Conservation (phyloP, 2,888 invertebrate genomes). For the Idaea dimidiata region DNA sequence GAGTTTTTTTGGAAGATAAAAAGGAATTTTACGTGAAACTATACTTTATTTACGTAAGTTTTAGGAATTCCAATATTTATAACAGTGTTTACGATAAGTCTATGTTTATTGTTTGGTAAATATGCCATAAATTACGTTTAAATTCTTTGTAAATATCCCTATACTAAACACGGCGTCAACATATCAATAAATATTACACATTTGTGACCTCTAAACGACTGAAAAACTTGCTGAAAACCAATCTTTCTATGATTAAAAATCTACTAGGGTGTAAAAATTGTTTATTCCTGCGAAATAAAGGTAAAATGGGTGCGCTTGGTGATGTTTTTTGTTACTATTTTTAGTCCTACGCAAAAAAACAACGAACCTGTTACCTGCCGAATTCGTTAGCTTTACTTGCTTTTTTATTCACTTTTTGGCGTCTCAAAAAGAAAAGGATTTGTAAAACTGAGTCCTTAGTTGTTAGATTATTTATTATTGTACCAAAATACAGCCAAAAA, state of each 20-base stretch:
- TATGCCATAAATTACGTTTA: neutral
- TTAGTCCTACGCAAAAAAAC: neutral
- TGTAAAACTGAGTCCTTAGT: neutral
- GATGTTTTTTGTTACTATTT: neutral
- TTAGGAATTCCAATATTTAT: neutral
- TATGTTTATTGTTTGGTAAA: neutral
- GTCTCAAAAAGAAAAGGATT: neutral
- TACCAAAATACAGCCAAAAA: too few species aligned
- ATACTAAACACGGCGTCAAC: neutral
- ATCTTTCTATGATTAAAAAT: neutral
- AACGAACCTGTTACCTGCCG: neutral
- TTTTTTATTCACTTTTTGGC: neutral
- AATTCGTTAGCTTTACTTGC: neutral
- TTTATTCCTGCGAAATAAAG: neutral
- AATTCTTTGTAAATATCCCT: neutral
- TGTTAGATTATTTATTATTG: too few species aligned
- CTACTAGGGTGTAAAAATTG: neutral
- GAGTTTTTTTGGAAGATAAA: constrained; percentile 8
- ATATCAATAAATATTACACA: neutral
- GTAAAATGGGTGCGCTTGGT: neutral
- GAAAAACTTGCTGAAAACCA: neutral
- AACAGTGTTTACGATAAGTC: neutral
- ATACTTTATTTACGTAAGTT: neutral
- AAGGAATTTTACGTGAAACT: neutral
- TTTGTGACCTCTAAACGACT: neutral